Conservation (phyloP, 1,140 invertebrate genomes). For the Sipha flava region DNA sequence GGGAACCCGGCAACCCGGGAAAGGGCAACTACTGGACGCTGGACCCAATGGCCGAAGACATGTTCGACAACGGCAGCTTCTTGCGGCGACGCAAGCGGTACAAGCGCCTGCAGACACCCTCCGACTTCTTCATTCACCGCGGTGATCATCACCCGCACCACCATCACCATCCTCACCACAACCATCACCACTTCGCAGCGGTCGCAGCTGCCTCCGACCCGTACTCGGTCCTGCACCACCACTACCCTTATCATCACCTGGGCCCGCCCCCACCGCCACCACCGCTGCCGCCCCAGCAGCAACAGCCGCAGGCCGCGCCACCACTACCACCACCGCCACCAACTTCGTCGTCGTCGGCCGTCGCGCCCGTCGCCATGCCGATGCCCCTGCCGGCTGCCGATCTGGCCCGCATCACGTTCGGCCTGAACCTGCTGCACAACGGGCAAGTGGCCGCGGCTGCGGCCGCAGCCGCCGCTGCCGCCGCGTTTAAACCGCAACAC, state of each 20-base stretch:
- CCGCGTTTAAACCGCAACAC: conserved; percentile 45
- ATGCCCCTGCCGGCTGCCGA: conserved; percentile 48
- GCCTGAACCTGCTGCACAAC: conserved; percentile 43
- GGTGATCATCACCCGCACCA: conserved; percentile 47
- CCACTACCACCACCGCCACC: conserved; percentile 36
- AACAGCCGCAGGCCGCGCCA: conserved; percentile 30
- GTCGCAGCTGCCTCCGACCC: conserved; percentile 34
- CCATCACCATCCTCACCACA: conserved; percentile 43
- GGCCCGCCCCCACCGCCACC: conserved; percentile 44
- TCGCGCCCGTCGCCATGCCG: conserved; percentile 43
- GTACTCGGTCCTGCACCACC: conserved; percentile 28
- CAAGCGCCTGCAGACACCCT: conserved; percentile 64
- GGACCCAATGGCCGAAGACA: conserved; percentile 92
- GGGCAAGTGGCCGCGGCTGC: conserved; percentile 45
- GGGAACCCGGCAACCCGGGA: conserved; percentile 95
- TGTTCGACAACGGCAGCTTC: conserved; percentile 99
- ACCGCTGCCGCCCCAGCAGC: conserved; percentile 37
- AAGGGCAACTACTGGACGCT: conserved; percentile 99
- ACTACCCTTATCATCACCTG: conserved; percentile 39
- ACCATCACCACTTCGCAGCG: conserved; percentile 40
- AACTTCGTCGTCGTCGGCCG: conserved; percentile 39
- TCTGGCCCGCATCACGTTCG: conserved; percentile 46
- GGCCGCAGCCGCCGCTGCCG: conserved; percentile 34
- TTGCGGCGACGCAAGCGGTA: conserved; percentile 88
- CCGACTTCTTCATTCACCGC: conserved; percentile 41